Percentiles rank a stretch among this genome's conserved stretches.
Conservation (phyloP, 2,888 invertebrate species). For the Hemithea aestivaria region DNA sequence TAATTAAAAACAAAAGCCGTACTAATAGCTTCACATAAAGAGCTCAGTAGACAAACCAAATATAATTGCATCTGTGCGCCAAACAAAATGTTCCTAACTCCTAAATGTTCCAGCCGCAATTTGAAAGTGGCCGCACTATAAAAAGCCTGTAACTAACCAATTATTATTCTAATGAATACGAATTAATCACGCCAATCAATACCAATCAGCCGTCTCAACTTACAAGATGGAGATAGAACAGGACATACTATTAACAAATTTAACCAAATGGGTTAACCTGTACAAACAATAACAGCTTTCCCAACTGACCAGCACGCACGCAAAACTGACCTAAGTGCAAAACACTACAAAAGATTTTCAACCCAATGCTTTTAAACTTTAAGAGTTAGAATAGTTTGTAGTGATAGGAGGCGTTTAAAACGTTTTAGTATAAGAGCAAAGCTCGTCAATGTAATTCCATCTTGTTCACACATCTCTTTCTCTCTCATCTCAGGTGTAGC, state of each 20-base stretch:
- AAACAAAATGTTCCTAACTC: no score
- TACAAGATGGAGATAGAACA: conserved; percentile 49
- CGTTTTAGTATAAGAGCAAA: conserved; percentile 23
- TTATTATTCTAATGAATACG: conserved; percentile 52
- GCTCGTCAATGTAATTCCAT: conserved; percentile 53
- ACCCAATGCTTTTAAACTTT: background rate
- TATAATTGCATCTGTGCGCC: no score
- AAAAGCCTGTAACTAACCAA: conserved; percentile 32
- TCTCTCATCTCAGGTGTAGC: conserved; percentile 72
- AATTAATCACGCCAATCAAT: conserved; percentile 66
- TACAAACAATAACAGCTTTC: conserved; percentile 78
- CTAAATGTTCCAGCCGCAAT: no score
- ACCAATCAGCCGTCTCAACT: conserved; percentile 49
- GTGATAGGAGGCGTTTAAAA: conserved; percentile 15
- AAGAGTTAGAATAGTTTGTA: conserved; percentile 22
- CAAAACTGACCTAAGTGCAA: conserved; percentile 25
- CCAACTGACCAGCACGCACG: conserved; percentile 61
- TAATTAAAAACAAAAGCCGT: no score
- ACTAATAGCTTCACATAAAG: no score
- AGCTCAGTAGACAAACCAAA: no score
- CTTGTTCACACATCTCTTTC: conserved; percentile 58
- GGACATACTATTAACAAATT: conserved; percentile 73
- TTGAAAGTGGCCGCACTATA: no score
- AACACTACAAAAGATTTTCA: conserved; percentile 16
- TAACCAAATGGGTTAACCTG: conserved; percentile 78